Base-by-base conservation (phyloP, 1,140 invertebrate genomes). In the Diorhabda sublineata region DNA sequence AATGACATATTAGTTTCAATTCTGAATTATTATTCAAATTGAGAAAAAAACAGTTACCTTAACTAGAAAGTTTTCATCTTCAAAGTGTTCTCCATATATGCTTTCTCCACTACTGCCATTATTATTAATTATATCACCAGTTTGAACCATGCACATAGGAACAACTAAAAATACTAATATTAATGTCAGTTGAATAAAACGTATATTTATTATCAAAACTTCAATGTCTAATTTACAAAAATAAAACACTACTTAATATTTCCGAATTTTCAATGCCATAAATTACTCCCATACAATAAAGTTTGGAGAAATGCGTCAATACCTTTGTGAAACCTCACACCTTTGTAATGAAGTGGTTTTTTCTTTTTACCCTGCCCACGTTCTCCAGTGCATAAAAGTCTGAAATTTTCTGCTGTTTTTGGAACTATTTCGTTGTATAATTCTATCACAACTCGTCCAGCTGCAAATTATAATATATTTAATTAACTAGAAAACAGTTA, bases 31-130 rank as follows among this genome's bases (percentile, higher is more conserved):
- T 26, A 26, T 26, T 26, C 26, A 26, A 26, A 26, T 26, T 26
- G n/a, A 52, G 6, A 52, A 52, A 8, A 52, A 52, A 52, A 52
- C 2, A 0, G 60, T 75, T 82, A 90, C 89, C 80, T 84, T 84
- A 64, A 94, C 74, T 42, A 79, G 80, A 79, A 97, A 96, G 80
- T 93, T 94, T 85, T 98, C 96, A 85, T 98, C 92, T 71, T 92
- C 90, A 83, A 98, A 98, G 68, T 86, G 86, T 2, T 84, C 80
- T 7, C 96, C 96, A 82, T 98, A 98, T 76, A 98, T 98, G 78
- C 94, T 97, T 77, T 97, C 95, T 5, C 96, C 95, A 61, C 92
- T 89, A 44, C 90, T 90, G 0, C 96, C 96, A 86, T 96, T 87
- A 64, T 87, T 87, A 75, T 91, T 89, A 2, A 91, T 85, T 65